Evolutionary conservation across 2,888 invertebrate genomes (phyloP).

Genomic region (Lysandra bellargus): DNA sequence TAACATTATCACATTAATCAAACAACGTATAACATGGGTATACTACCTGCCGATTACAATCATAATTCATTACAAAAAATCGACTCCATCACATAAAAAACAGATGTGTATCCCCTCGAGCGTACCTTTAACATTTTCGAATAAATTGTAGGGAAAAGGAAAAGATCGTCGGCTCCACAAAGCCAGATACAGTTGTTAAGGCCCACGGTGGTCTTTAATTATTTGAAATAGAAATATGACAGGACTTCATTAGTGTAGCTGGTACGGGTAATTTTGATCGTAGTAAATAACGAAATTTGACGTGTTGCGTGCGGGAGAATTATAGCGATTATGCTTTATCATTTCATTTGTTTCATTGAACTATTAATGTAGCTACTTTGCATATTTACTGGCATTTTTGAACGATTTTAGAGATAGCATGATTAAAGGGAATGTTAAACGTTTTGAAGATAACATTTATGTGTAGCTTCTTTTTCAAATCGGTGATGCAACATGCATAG

Average conservation of each 20-base stretch:
- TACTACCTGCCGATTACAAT: slow-evolving; percentile 52
- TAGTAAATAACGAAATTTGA: slow-evolving; percentile 60
- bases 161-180: slow-evolving; percentile 66
- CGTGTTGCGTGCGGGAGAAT: slow-evolving; percentile 51
- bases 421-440: slow-evolving; percentile 8
- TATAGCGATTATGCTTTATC: slow-evolving; percentile 40
- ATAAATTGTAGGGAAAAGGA: slow-evolving; percentile 65
- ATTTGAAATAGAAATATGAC: slow-evolving; percentile 70
- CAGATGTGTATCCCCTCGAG: slow-evolving; percentile 63
- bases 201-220: slow-evolving; percentile 71
- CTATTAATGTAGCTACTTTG: slow-evolving; percentile 15
- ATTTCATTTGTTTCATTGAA: slow-evolving; percentile 33
- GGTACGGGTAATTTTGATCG: slow-evolving; percentile 52
- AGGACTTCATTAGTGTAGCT: slow-evolving; percentile 66
- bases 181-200: slow-evolving; percentile 67
- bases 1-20: slow-evolving; percentile 19
- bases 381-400: slow-evolving; percentile 14
- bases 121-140: slow-evolving; percentile 65
- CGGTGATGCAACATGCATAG: not conserved
- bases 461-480: not conserved
- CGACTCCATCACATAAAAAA: slow-evolving; percentile 70
- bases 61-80: slow-evolving; percentile 73
- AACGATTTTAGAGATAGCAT: not conserved
- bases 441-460: not conserved
- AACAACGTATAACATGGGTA: slow-evolving; percentile 44